Conservation (phyloP, 2,113 vertebrate species). For the Orthochromis indermauri region DNA sequence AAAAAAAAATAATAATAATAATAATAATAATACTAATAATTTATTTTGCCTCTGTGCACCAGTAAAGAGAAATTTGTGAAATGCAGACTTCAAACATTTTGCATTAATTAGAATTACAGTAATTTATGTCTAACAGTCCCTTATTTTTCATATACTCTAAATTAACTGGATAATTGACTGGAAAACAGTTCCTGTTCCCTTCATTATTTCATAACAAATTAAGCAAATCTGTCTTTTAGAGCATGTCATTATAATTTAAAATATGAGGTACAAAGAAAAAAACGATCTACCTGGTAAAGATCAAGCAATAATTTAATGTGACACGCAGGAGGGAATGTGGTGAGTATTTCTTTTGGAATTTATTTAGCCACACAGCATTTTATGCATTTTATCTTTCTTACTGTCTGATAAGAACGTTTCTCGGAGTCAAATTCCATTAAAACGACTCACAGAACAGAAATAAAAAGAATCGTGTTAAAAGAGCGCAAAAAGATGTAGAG, state of each 20-base stretch:
- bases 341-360: not conserved
- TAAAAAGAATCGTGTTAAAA: not conserved
- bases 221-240: not conserved
- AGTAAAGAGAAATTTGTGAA: not conserved
- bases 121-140: not conserved
- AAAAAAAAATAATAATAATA: rapidly evolving
- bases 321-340: rapidly evolving
- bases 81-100: not conserved
- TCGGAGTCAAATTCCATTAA: not conserved
- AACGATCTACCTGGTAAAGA: not conserved
- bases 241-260: not conserved
- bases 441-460: not conserved
- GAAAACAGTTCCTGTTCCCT: not conserved
- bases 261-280: not conserved
- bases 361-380: not conserved
- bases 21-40: rapidly evolving
- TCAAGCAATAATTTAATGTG: not conserved
- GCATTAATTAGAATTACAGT: not conserved
- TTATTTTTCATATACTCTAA: not conserved
- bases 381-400: not conserved
- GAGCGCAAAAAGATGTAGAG: not conserved
- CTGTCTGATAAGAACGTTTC: not conserved
- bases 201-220: not conserved
- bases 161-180: not conserved
- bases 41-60: not conserved